Base-by-base conservation (phyloP, 2,888 invertebrate species). In the Netelia fuscicornis region DNA sequence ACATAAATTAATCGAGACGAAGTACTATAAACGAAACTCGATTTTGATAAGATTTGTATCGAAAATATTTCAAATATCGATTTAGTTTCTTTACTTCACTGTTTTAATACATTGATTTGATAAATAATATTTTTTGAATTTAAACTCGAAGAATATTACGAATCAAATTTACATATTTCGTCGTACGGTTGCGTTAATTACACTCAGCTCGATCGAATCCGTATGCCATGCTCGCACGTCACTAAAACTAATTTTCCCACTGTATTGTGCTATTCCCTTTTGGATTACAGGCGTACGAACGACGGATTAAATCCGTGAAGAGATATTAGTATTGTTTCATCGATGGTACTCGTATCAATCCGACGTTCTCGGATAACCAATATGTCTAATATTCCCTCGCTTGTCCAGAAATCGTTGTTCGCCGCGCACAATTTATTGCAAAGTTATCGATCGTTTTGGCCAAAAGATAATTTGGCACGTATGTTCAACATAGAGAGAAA, bases 311-410 rank as follows among this genome's bases (percentile, higher is more conserved):
- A 70, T 65, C 48, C 56, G 64, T 74, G 37, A 17, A 23, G 25
- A 67, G 17, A 84, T 68, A 81, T 48, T 77, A 81, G 64, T 56
- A 56, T 56, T 58, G 74, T 82, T 44, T 70, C 54, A 20, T 71
- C 81, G 74, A 81, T 82, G 84, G 71, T 71, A 60, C 81, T 85
- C 71, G 72, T 81, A 72, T 77, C 81, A 78, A 78, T 75, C 64
- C 13, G 67, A 20, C 54, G 23, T 72, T 68, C 44, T 44, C 71
- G 65, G 30, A 10, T 68, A 42, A 52, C 30, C 17, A 70, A 17
- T 20, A 60, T 56, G 54, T 54, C 52, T 20, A 54, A 13, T 54
- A 30, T 44, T 5, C 76, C 17, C 54, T 72, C 52, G 54, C 64
- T 68, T 83, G 54, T 78, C 68, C 62, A 52, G 54, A 23, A 10